Base-by-base conservation (phyloP, 2,888 invertebrate species). In the Pseudococcus jackbeardsleyi region DNA sequence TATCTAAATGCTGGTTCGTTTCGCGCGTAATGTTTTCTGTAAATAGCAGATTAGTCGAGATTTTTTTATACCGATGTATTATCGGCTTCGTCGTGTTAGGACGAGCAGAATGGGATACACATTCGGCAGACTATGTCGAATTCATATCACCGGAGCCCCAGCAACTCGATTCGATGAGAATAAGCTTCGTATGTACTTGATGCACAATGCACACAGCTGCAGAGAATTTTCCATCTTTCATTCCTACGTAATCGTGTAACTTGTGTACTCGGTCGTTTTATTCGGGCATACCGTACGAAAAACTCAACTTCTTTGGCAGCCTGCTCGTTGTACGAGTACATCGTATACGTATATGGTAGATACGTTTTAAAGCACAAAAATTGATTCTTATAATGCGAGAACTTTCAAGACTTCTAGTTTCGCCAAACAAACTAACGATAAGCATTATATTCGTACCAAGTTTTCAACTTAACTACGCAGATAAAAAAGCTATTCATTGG, bases 401-500 rank as follows among this genome's bases (percentile, higher is more conserved):
- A 72, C 33, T 72, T 72, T 72, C 26, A 33, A 72, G 68, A 72
- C 68, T 72, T 72, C 68, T 33, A 33, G 26, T 33, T 72, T 72
- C 68, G 68, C 68, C 59, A 72, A 72, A 72, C 68, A 72, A 72
- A 72, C 68, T 72, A 72, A 72, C 68, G 68, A 72, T 72, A 72
- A 72, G 68, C 68, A 72, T 72, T 33, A 72, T 72, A 72, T 72
- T 72, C 68, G 68, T 33, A 72, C 12, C 68, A 33, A 72, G 26
- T 72, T 72, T 72, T 72, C 68, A 72, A 72, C 33, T 72, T 72
- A n/a, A 72, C 68, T 72, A 72, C 68, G 68, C 68, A 72, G 68
- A 72, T 72, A 72, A 72, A 72, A 72, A 72, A 72, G 68, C 68
- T 72, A 72, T 72, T 72, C 68, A 72, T 72, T 72, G 68, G 68